Base-by-base conservation (phyloP, 2,888 invertebrate species). In the Taenaris catops region DNA sequence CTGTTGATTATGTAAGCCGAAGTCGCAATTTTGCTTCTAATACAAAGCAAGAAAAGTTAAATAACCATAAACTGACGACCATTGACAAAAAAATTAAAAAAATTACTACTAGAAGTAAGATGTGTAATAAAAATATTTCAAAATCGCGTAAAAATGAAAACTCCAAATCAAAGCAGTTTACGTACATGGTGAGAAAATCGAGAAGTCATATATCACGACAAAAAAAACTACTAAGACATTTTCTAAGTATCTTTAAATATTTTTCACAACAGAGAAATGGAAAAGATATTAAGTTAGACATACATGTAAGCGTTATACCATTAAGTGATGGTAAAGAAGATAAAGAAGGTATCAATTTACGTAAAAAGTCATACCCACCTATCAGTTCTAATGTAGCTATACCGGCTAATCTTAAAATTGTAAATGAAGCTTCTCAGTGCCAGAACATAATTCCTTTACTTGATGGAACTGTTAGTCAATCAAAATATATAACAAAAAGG, bases 381-480 rank as follows among this genome's bases (percentile, higher is more conserved):
- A 25, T 32, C 6, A 10, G 6, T 2, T 37, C 17, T n/a, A 9
- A 34, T 8, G 7, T 23, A 7, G 8, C 20, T 3, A 9, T 16
- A 17, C 4, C 7, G 8, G 3, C 9, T 12, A 18, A 18, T 8
- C 8, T 2, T 10, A 16, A 29, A 14, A 10, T 7, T 23, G 4
- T 8, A 3, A 14, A 28, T n/a, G 23, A 9, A 12, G 14, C 26
- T 1, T 9, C 23, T 8, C 19, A 32, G 12, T 9, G 19, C 11
- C 53, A 58, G 10, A 59, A 65, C 45, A 60, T 75, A 14, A 68
- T 78, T 41, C 61, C 74, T 4, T 24, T 79, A 41, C 58, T 78
- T 18, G 76, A 80, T 41, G 58, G 63, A 7, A 58, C 75, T 20
- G 46, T 48, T 1, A 76, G 70, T 41, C 63, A 74, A 49, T 40